Base-by-base conservation (phyloP, 2,797 vertebrate genomes). In the Ceyx erithaca region DNA sequence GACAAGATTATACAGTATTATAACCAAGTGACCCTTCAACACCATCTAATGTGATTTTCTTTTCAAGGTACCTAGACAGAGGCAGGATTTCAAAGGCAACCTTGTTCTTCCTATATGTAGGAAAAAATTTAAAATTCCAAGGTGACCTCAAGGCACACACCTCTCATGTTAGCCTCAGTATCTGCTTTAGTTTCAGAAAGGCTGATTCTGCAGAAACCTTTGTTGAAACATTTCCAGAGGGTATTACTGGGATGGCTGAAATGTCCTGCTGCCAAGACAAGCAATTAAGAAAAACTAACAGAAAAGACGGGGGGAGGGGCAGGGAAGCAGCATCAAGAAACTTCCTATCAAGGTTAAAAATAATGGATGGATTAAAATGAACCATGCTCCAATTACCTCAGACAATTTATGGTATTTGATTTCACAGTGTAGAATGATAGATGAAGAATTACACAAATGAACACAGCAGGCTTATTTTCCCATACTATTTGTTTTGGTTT, bases 121-220 rank as follows among this genome's bases (percentile, higher is more conserved):
- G 8, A 63, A 45, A 52, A 52, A 55, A 64, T 13, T 4, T 5
- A 16, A 49, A 22, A 1, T 13, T 2, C 6, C 84, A 91, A 85
- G 20, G 85, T 83, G 89, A 92, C 90, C 94, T 88, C 63, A 21
- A 93, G 70, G 82, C 69, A 28, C 5, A 41, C 64, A 78, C 45
- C 58, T 89, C 64, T 52, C 22, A 4, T 37, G 73, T 59, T 67
- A 70, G 33, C 78, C 76, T 91, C 45, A 5, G 28, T 46, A 63
- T 61, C 88, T 64, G 90, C 84, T 90, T 93, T 92, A 90, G 94
- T 88, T 92, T 69, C 87, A 80, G 89, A 82, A 69, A 23, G 40
- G 89, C 94, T 94, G 95, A 96, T 51, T 94, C 82, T 2, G 92
- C 94, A 96, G 85, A 92, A 89, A 21, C 49, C 70, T 84, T 78